Conservation (phyloP, 2,113 vertebrate species). For the Centropus bengalensis region DNA sequence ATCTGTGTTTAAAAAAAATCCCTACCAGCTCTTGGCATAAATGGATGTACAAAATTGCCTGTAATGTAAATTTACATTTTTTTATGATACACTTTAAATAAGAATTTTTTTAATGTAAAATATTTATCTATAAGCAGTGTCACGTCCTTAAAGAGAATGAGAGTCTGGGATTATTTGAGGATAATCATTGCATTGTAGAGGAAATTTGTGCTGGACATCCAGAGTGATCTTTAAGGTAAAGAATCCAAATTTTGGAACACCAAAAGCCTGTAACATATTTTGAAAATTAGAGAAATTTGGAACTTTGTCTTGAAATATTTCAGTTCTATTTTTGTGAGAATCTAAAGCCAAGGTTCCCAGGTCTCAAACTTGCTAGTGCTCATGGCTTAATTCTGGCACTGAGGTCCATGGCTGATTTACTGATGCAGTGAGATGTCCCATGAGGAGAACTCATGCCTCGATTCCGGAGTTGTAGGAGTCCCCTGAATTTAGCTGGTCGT, state of each 20-base stretch:
- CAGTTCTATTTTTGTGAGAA: not conserved
- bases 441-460: fast-evolving
- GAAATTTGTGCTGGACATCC: not conserved
- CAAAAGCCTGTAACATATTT: not conserved
- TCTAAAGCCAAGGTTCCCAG: not conserved
- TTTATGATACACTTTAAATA: not conserved
- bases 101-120: not conserved
- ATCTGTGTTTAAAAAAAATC: not conserved
- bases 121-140: not conserved
- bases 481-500: not conserved
- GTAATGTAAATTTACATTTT: not conserved
- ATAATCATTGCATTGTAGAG: not conserved
- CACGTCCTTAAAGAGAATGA: not conserved
- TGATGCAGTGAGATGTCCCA: not conserved
- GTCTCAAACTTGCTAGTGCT: not conserved
- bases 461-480: not conserved
- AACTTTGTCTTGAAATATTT: not conserved
- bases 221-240: not conserved
- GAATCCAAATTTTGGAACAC: not conserved
- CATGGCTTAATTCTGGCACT: not conserved
- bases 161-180: not conserved
- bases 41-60: not conserved
- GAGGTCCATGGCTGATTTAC: not conserved
- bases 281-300: not conserved
- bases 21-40: not conserved